A percentile compares a stretch with the other conserved stretches of the same genome.
Evolutionary conservation across 2,888 invertebrate genomes (phyloP).

Genomic region (Pandemis corylana): DNA sequence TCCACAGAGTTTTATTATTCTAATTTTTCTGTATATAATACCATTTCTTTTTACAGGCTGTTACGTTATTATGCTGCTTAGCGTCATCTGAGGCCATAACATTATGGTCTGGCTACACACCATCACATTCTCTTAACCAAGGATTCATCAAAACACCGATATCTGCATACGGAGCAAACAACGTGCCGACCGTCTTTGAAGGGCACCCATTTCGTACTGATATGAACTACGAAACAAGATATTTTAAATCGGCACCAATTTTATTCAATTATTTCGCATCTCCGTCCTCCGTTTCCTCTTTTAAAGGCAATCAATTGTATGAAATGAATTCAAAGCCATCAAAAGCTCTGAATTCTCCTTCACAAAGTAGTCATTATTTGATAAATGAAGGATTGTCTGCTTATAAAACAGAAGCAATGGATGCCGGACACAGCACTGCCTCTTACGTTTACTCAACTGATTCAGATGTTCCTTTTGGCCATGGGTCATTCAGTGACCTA

Average conservation of each 20-base stretch:
- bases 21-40: not conserved
- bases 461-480: conserved; percentile 59
- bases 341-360: conserved; percentile 28
- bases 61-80: conserved; percentile 50
- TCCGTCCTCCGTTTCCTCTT: conserved; percentile 15
- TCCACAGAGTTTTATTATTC: not conserved
- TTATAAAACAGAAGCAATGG: conserved; percentile 23
- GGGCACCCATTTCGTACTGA: not conserved
- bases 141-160: not conserved
- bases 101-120: conserved; percentile 48
- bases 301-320: conserved; percentile 35
- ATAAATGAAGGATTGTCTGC: conserved; percentile 38
- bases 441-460: conserved; percentile 50
- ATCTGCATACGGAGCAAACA: not conserved
- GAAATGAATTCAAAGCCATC: conserved; percentile 2
- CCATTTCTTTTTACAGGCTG: conserved; percentile 49
- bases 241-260: conserved; percentile 43
- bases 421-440: conserved; percentile 32
- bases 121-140: not conserved
- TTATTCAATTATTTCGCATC: conserved; percentile 47
- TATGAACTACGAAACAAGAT: not conserved
- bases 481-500: conserved; percentile 58
- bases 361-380: conserved; percentile 28
- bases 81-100: conserved; percentile 52
- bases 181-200: not conserved